These are phyloP conservation scores for Watsonalla cultraria DNA, from an alignment of 2,888 invertebrate species.

Conservation along the genomic window DNA sequence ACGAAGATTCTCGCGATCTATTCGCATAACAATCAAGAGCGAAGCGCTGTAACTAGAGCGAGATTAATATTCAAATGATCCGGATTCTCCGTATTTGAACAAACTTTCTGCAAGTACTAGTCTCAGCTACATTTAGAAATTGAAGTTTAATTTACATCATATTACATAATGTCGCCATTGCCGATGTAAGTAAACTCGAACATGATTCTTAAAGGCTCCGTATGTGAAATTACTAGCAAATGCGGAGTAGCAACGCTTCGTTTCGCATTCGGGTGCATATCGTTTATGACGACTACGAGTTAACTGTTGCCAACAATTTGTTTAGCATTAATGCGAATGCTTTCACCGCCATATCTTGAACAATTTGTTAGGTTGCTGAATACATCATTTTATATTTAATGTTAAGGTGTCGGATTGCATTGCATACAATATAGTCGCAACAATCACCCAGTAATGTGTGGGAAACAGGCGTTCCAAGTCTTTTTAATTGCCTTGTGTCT, in stretches of 20 bases:
- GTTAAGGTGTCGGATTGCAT: conserved; percentile 27
- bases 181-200: conserved; percentile 65
- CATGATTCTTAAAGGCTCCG: conserved; percentile 41
- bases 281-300: conserved; percentile 39
- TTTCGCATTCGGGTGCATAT: conserved; percentile 39
- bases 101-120: conserved; percentile 44
- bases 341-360: conserved; percentile 52
- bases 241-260: conserved; percentile 19
- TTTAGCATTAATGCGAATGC: conserved; percentile 40
- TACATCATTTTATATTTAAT: conserved; percentile 23
- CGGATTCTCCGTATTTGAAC: conserved; percentile 44
- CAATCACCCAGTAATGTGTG: conserved; percentile 59
- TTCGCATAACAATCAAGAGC: conserved; percentile 74
- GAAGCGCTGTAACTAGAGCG: conserved; percentile 68
- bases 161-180: conserved; percentile 21
- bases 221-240: conserved; percentile 32
- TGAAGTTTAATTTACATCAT: conserved; percentile 17
- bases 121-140: conserved; percentile 36
- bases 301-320: conserved; percentile 42
- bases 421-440: conserved; percentile 35
- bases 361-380: conserved; percentile 42
- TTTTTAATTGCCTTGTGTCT: conserved; percentile 63
- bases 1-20: conserved; percentile 50
- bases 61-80: conserved; percentile 63
- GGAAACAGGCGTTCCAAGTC: conserved; percentile 61